Percentiles rank a stretch among this genome's conserved stretches.
Evolutionary conservation across 2,113 vertebrate species (phyloP).

Genomic region (Cichladusa arquata): DNA sequence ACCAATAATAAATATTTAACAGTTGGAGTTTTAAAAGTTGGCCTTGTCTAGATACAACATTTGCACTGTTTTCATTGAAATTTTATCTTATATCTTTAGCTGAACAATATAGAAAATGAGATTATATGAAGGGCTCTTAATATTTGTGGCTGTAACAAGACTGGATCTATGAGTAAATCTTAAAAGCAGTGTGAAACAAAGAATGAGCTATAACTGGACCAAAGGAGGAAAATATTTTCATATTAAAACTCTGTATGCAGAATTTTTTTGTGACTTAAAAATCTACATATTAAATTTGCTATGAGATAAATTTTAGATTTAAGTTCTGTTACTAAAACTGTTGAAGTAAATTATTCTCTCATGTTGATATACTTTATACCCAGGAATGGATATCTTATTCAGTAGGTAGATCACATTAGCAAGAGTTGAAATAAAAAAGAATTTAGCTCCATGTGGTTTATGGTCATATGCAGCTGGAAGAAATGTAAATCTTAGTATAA

Average conservation of each 20-base stretch:
- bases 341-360: not conserved
- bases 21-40: not conserved
- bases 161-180: not conserved
- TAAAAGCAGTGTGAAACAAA: not conserved
- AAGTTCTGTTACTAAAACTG: not conserved
- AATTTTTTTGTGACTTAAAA: not conserved
- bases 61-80: not conserved
- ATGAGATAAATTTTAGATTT: not conserved
- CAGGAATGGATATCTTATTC: not conserved
- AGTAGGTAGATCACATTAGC: not conserved
- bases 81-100: not conserved
- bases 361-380: not conserved
- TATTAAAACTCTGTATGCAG: not conserved
- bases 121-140: not conserved
- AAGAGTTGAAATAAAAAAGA: not conserved
- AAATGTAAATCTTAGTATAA: not conserved
- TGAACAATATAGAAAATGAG: not conserved
- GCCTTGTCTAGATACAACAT: not conserved
- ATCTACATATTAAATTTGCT: not conserved
- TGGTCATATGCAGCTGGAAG: not conserved
- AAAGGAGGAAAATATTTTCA: not conserved
- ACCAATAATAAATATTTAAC: not conserved
- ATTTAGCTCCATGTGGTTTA: not conserved
- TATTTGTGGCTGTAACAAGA: not conserved
- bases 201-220: not conserved